Conservation (phyloP, 1,140 invertebrate species). For the Ceratosolen solmsi region DNA sequence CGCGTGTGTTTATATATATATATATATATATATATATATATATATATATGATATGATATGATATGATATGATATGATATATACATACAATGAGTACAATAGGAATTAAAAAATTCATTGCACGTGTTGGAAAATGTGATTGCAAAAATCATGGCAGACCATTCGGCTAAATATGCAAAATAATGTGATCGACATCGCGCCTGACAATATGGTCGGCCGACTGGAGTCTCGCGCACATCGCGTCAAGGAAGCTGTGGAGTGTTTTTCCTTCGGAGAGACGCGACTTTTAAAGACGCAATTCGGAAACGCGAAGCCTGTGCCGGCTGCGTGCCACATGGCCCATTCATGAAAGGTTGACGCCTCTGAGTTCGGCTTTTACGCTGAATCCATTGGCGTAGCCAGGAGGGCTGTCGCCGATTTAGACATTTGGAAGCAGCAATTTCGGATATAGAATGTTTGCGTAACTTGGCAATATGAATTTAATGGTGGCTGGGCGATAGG, state of each 20-base stretch:
- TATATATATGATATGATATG: too few species aligned
- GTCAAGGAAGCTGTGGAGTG: too few species aligned
- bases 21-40: too few species aligned
- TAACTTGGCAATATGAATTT: not conserved
- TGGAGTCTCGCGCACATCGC: too few species aligned
- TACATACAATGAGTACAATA: too few species aligned
- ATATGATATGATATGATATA: too few species aligned
- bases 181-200: too few species aligned
- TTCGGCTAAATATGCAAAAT: too few species aligned
- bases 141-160: not conserved
- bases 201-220: not conserved
- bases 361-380: not conserved
- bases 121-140: not conserved
- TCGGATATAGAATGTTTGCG: not conserved
- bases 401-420: not conserved
- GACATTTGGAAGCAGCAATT: not conserved
- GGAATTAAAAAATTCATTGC: too few species aligned
- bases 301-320: not conserved
- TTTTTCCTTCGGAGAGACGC: not conserved
- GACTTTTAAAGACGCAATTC: not conserved
- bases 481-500: too few species aligned
- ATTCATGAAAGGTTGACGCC: constrained; percentile 47
- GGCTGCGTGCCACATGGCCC: constrained; percentile 54
- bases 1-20: not conserved
- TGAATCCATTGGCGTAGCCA: constrained; percentile 19